Base-by-base conservation (phyloP, 2,888 invertebrate genomes). In the Phrixothrix hirtus region DNA sequence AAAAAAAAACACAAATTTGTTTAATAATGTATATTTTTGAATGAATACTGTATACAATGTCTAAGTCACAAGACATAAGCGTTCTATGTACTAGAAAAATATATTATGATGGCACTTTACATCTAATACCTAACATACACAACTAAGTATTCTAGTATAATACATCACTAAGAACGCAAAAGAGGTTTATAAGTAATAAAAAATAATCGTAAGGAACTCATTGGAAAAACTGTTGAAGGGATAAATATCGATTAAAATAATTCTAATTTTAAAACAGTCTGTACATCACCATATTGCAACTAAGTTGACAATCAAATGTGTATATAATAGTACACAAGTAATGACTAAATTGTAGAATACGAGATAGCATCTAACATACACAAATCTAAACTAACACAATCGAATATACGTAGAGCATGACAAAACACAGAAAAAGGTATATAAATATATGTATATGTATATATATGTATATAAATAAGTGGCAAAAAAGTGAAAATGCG, bases 11-110 rank as follows among this genome's bases (percentile, higher is more conserved):
- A 11, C 21, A 14, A 48, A n/a, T n/a, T 48, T 27, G 35, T 48
- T 73, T 73, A 73, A 69, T 74, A 73, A 71, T 75, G 72, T 75
- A 74, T 75, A 72, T 75, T 71, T 73, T 74, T 71, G 73, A 73
- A 69, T 69, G 73, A 75, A 75, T 75, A 75, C 75, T 75, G 75
- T 75, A 75, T 75, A 75, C 73, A 75, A 74, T 73, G 71, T 74
- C 75, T 75, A 75, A 73, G 71, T 75, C 73, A 75, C 74, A 70
- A 75, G 74, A 75, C 75, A 71, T 75, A 75, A 76, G 76, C 76
- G 72, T 71, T 75, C 75, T 76, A 75, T 74, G 67, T 73, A 74
- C 75, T 76, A 76, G 73, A 76, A 75, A 76, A 75, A 76, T 76
- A 75, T 75, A 75, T 75, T 70, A 69, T 73, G 75, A 75, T 76